Evolutionary conservation across 2,888 invertebrate genomes (phyloP).

Genomic region (Ornithoptera priamus): DNA sequence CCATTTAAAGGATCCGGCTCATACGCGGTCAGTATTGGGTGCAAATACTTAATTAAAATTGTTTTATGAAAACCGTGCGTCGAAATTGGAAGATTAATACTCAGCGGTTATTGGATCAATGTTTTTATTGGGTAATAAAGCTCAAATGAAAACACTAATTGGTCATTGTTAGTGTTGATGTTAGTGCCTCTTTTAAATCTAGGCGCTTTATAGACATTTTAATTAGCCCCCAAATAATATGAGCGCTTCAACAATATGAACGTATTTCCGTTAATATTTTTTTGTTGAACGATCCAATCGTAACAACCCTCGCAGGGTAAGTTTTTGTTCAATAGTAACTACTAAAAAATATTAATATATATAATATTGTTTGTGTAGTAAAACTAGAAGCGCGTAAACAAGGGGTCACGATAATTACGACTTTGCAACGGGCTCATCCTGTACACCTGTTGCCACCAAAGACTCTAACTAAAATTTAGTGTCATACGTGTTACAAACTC

Average conservation of each 20-base stretch:
- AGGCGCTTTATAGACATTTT: neutral
- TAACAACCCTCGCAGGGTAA: no score
- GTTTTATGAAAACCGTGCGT: constrained; percentile 59
- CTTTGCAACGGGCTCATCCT: constrained; percentile 64
- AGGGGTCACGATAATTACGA: constrained; percentile 68
- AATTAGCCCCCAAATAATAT: no score
- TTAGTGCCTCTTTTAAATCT: constrained; percentile 7
- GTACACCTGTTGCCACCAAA: constrained; percentile 72
- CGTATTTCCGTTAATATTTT: no score
- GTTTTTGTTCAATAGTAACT: no score
- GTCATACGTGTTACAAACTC: constrained; percentile 66
- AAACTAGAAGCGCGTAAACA: constrained; percentile 31
- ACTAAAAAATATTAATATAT: neutral
- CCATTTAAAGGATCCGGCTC: constrained; percentile 48
- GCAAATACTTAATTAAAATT: constrained; percentile 67
- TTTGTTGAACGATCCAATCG: no score
- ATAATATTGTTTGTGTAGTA: constrained; percentile 22
- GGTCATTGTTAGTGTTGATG: constrained; percentile 34
- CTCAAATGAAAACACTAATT: constrained; percentile 43
- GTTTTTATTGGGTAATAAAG: constrained; percentile 49
- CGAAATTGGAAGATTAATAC: constrained; percentile 62
- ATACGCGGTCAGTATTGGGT: constrained; percentile 44
- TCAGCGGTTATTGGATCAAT: constrained; percentile 63
- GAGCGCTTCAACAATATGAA: no score
- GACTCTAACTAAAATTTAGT: constrained; percentile 76